Conservation (phyloP, 2,113 vertebrate species). For the Ammodytes dubius region DNA sequence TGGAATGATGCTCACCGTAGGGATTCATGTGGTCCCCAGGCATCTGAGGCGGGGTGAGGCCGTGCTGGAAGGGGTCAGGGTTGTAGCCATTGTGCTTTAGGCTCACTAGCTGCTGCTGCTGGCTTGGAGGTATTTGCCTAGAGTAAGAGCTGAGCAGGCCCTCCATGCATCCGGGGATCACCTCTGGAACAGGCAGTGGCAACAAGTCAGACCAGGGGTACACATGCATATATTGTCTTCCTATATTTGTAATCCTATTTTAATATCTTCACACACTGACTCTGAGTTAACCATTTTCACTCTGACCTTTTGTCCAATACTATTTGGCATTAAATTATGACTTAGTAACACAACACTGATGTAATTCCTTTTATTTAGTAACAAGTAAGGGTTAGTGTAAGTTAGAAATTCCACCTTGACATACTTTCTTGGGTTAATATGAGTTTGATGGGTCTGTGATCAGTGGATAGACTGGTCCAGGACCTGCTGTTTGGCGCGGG, state of each 20-base stretch:
- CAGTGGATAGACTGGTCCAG: too few species aligned
- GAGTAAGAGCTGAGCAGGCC: slow-evolving; percentile 93
- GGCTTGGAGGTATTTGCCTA: slow-evolving; percentile 85
- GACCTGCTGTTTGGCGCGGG: too few species aligned
- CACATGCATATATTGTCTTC: neutral
- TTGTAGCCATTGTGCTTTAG: slow-evolving; percentile 91
- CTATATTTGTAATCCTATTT: neutral
- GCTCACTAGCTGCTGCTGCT: slow-evolving; percentile 91
- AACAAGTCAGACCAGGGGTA: neutral
- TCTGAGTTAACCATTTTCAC: neutral
- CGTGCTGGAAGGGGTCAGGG: slow-evolving; percentile 93
- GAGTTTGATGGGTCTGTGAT: too few species aligned
- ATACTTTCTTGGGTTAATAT: too few species aligned
- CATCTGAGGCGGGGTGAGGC: slow-evolving; percentile 96
- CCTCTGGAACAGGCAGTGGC: slow-evolving; percentile 81
- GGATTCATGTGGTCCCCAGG: slow-evolving; percentile 98
- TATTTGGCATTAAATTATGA: neutral
- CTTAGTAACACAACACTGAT: neutral
- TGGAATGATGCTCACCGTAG: slow-evolving; percentile 90
- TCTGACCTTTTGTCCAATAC: neutral
- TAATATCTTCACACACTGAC: neutral
- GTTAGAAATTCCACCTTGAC: too few species aligned
- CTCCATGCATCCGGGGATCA: slow-evolving; percentile 92
- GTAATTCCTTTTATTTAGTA: neutral
- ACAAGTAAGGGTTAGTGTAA: too few species aligned